Evolutionary conservation across 2,888 invertebrate genomes (phyloP).

Genomic region (Temnothorax unifasciatus): DNA sequence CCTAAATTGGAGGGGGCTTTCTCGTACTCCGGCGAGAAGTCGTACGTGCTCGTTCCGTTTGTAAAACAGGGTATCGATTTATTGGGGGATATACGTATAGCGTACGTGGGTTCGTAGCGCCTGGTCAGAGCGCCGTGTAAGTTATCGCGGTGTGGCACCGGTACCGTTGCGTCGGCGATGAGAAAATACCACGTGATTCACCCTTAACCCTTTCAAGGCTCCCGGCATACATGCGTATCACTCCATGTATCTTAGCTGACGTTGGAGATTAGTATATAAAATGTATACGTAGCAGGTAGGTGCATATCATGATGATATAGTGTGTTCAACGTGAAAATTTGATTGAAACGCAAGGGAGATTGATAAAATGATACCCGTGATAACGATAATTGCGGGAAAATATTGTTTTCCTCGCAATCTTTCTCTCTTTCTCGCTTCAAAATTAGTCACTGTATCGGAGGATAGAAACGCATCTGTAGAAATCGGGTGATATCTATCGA

Average conservation of each 20-base stretch:
- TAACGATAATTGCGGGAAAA: background rate
- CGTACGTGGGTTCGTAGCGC: conserved; percentile 32
- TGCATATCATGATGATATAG: background rate
- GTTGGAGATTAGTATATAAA: conserved; percentile 12
- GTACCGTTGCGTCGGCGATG: conserved; percentile 65
- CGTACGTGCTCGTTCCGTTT: conserved; percentile 32
- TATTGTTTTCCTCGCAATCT: background rate
- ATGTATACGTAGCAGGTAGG: background rate
- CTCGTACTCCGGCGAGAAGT: conserved; percentile 21
- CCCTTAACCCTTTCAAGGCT: conserved; percentile 43
- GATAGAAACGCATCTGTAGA: background rate
- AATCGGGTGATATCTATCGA: background rate
- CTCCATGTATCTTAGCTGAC: conserved; percentile 18
- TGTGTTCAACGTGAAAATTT: conserved; percentile 11
- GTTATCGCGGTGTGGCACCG: conserved; percentile 68
- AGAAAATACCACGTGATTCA: conserved; percentile 72
- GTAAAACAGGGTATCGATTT: conserved; percentile 65
- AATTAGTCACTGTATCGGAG: background rate
- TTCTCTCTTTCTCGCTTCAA: background rate
- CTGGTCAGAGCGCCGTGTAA: conserved; percentile 57
- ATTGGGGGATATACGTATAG: conserved; percentile 43
- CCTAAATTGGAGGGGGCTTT: conserved; percentile 68
- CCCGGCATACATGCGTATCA: conserved; percentile 32
- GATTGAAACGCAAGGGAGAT: background rate
- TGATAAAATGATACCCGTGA: background rate